Percentiles rank a stretch among this genome's conserved stretches.
Conservation (phyloP, 2,888 invertebrate species). For the Metacarcinus magister region DNA sequence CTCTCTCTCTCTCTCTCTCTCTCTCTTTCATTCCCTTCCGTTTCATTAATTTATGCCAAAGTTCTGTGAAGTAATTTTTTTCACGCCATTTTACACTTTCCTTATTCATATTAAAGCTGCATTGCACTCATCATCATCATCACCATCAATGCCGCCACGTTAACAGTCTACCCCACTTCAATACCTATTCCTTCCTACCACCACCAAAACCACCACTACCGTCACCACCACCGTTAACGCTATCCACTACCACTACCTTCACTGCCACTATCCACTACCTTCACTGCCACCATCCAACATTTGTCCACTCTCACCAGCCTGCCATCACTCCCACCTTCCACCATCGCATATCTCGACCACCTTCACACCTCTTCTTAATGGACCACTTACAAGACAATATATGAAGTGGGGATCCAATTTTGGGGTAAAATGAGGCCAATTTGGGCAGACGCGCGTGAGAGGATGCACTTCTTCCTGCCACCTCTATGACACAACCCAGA, state of each 20-base stretch:
- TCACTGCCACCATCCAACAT: background rate
- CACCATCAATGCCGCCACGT: background rate
- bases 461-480: conserved; percentile 18
- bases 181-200: background rate
- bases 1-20: no score
- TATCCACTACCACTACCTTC: background rate
- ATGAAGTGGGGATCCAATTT: background rate
- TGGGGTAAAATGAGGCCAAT: background rate
- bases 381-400: background rate
- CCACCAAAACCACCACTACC: background rate
- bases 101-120: background rate
- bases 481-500: background rate
- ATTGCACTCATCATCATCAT: background rate
- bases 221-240: background rate
- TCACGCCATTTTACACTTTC: background rate
- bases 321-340: background rate
- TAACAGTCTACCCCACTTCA: background rate
- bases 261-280: background rate
- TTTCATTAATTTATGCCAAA: background rate
- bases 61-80: background rate
- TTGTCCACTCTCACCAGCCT: background rate
- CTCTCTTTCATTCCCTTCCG: no score
- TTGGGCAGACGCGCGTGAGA: background rate
- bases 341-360: background rate
- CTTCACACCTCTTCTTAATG: background rate